Percentiles rank a stretch among this genome's conserved stretches.
These are phyloP conservation scores for Nyctereutes procyonoides DNA, from an alignment of 2,113 vertebrate genomes.

Conservation along the genomic window DNA sequence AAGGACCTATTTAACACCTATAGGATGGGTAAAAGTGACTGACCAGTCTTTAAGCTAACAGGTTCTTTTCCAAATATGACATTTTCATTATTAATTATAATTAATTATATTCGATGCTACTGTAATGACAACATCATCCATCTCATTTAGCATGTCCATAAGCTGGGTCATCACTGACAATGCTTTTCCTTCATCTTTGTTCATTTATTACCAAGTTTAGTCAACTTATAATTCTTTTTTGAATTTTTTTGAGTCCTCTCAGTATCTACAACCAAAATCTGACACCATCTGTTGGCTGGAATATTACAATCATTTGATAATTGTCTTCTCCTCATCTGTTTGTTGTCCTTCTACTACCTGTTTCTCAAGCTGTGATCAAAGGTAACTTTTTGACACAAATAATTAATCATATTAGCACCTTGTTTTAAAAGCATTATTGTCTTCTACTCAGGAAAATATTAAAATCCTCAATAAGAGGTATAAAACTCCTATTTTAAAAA, in stretches of 20 bases:
- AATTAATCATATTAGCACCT: neutral
- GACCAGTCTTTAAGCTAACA: neutral
- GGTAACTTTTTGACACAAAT: neutral
- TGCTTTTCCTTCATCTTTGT: neutral
- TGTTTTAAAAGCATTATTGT: neutral
- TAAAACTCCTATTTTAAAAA: neutral
- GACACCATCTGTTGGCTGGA: fast-evolving
- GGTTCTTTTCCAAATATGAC: neutral
- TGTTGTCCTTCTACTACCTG: neutral
- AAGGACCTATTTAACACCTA: neutral
- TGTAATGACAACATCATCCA: neutral
- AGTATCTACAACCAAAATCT: neutral
- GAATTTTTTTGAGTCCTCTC: neutral
- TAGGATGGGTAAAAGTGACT: neutral
- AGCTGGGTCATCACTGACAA: neutral
- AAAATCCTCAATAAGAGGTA: neutral
- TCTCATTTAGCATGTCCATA: neutral
- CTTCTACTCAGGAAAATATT: neutral
- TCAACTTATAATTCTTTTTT: conserved; percentile 30
- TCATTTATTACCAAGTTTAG: neutral
- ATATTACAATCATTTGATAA: neutral
- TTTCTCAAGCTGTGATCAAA: neutral
- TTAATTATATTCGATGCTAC: conserved; percentile 45
- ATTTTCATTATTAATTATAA: conserved; percentile 42
- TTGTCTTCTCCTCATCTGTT: neutral